Base-by-base conservation (phyloP, 2,888 invertebrate genomes). In the Melolontha melolontha region DNA sequence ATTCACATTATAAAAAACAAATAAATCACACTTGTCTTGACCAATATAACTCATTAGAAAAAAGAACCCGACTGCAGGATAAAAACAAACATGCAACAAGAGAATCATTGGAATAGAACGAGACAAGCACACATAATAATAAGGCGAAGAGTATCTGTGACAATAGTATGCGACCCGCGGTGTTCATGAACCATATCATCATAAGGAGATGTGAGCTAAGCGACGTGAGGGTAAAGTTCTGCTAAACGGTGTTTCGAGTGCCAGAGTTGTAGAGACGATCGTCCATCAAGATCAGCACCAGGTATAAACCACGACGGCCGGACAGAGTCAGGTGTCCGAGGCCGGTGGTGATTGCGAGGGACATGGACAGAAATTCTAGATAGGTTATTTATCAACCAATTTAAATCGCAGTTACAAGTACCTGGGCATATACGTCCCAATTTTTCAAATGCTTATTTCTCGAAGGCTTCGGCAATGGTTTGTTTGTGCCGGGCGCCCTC, bases 401-500 rank as follows among this genome's bases (percentile, higher is more conserved):
- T 74, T 71, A 71, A 74, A 73, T 68, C 73, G 75, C 72, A 74
- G 34, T 34, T 34, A 75, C 78, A 78, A 78, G 77, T 73, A 73
- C 75, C 74, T 70, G 69, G 34, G 34, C 34, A 64, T 72, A 70
- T 78, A 79, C 77, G 78, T 79, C 78, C 76, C 78, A 79, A 79
- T 79, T 78, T 79, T 78, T 79, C 78, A 78, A 78, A 79, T 79
- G 78, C 71, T 75, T 73, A 76, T 75, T 75, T 75, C 74, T 71
- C 72, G 73, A 22, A n/a, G 41, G 34, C 34, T 11, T 8, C 14
- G 14, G 7, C 47, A 17, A 34, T 34, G 5, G 34, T 34, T 6
- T 6, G 34, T 10, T 34, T 34, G 34, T 34, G 34, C 10, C 2
- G 6, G 34, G 34, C 10, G 34, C 10, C 34, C 34, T 34, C 34